Conservation (phyloP, 2,797 vertebrate species). For the Clarias laeviceps region DNA sequence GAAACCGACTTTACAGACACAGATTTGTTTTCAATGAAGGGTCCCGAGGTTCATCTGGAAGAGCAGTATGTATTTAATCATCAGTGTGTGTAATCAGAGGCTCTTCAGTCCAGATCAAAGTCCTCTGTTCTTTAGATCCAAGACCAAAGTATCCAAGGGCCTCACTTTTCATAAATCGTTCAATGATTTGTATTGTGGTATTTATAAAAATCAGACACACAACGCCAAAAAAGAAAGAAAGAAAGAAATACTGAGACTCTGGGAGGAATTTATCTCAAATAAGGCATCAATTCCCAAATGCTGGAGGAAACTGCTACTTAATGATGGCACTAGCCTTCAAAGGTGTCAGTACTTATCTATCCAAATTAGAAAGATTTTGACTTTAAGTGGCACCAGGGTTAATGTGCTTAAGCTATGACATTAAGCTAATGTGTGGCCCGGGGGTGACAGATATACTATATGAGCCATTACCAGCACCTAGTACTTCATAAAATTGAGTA, state of each 20-base stretch:
- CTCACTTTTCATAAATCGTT: not conserved
- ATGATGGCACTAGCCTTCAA: not conserved
- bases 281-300: not conserved
- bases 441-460: not conserved
- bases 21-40: not conserved
- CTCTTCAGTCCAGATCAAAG: not conserved
- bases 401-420: too few relatives aligned
- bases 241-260: not conserved
- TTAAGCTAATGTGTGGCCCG: not conserved
- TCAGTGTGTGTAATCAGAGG: not conserved
- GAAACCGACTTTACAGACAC: not conserved
- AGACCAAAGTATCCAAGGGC: not conserved
- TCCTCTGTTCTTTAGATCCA: not conserved
- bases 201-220: not conserved
- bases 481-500: not conserved
- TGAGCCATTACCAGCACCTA: not conserved
- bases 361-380: not conserved
- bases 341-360: not conserved
- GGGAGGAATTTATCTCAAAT: not conserved
- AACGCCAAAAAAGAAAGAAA: not conserved
- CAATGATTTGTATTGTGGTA: too few relatives aligned
- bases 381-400: not conserved
- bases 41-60: too few relatives aligned
- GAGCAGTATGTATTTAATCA: conserved; percentile 4
- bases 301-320: not conserved